Conservation (phyloP, 2,113 vertebrate genomes). For the Boulengeromyrus knoepffleri region DNA sequence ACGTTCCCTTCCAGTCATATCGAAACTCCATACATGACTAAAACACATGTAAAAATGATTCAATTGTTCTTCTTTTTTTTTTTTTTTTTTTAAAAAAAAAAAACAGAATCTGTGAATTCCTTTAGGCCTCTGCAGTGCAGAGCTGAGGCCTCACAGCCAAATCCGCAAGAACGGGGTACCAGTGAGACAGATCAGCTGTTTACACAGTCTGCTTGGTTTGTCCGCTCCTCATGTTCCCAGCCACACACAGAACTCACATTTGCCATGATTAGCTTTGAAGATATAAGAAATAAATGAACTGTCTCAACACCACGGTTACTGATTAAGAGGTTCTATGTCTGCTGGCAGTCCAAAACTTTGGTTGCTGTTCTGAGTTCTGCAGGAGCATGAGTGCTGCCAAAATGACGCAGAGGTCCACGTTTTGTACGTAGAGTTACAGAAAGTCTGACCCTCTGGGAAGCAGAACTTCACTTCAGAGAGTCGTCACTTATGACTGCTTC, state of each 20-base stretch:
- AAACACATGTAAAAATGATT: not conserved
- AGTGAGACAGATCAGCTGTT: not conserved
- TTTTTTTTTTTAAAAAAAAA: not conserved
- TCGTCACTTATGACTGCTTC: not conserved
- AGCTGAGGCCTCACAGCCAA: not conserved
- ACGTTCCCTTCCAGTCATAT: not conserved
- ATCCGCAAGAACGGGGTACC: not conserved
- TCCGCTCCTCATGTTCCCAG: constrained; percentile 20
- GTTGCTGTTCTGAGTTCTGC: not conserved
- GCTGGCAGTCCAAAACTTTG: not conserved
- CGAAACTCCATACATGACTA: not conserved
- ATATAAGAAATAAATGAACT: not conserved
- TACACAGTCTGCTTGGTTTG: constrained; percentile 21
- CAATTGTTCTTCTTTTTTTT: not conserved
- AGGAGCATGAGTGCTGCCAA: not conserved
- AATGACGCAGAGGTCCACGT: not conserved
- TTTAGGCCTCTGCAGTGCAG: not conserved
- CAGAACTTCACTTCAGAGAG: not conserved
- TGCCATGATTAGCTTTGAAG: constrained; percentile 10
- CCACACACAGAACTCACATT: constrained; percentile 22
- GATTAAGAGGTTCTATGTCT: not conserved
- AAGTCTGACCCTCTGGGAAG: not conserved
- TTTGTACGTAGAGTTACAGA: not conserved
- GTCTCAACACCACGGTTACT: not conserved
- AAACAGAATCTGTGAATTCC: not conserved